phyloP scores from a whole-genome alignment of 2,888 invertebrate species.

The Chrysopilus asiliformis region DNA sequence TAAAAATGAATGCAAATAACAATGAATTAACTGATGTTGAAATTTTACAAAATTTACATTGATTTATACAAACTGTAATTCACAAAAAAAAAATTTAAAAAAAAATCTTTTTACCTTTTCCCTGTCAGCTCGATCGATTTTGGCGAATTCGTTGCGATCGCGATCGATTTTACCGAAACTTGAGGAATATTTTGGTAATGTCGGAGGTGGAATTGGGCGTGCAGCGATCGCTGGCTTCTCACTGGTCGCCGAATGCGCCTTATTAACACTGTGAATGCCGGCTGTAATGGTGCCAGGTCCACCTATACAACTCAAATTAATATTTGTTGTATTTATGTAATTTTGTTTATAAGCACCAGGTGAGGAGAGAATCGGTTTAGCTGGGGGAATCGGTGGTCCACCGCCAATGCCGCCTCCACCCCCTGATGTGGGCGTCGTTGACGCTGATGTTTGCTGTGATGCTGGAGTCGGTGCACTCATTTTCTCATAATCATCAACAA shows the following conservation, averaged over 20 bases:
- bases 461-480: constrained; percentile 10
- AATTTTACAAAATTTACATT: background rate
- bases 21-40: background rate
- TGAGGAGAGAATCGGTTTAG: constrained; percentile 22
- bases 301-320: constrained; percentile 20
- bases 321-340: constrained; percentile 21
- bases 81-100: background rate
- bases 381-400: constrained; percentile 21
- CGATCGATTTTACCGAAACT: constrained; percentile 52
- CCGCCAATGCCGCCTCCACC: background rate
- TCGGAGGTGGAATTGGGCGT: constrained; percentile 62
- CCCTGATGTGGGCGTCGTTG: constrained; percentile 18
- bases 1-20: background rate
- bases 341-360: constrained; percentile 24
- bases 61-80: background rate
- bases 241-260: constrained; percentile 17
- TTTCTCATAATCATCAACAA: constrained; percentile 5
- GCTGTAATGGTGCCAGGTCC: constrained; percentile 17
- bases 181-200: constrained; percentile 64
- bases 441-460: constrained; percentile 14
- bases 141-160: constrained; percentile 40
- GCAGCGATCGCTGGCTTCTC: constrained; percentile 36
- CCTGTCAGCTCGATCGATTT: constrained; percentile 23
- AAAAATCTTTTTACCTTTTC: constrained; percentile 20
- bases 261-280: constrained; percentile 24